Evolutionary conservation across 2,888 invertebrate genomes (phyloP).

Genomic region (Ormyrus nitidulus): DNA sequence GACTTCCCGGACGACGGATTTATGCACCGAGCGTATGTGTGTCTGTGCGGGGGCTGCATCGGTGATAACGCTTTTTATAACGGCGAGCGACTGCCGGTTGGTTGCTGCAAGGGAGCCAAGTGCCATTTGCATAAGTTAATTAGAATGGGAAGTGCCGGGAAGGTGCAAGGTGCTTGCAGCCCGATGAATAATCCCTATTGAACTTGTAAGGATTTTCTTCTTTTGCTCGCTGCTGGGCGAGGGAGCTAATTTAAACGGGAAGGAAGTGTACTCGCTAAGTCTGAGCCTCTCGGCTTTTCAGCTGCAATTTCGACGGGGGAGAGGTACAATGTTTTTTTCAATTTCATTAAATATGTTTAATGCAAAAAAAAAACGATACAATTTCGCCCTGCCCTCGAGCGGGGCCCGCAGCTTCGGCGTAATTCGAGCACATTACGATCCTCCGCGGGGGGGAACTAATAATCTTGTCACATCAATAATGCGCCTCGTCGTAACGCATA

Average conservation of each 20-base stretch:
- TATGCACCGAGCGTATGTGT: neutral
- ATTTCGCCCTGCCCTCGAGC: no score
- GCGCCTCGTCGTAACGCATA: constrained; percentile 4
- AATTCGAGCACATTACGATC: constrained; percentile 14
- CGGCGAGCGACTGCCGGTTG: no score
- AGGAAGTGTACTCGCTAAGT: no score
- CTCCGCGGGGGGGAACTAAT: constrained; percentile 25
- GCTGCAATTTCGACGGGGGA: no score
- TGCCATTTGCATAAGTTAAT: constrained; percentile 41
- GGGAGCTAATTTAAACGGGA: no score
- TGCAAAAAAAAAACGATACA: neutral
- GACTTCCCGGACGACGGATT: neutral
- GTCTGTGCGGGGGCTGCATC: neutral
- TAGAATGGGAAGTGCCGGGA: neutral
- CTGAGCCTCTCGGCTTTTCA: no score
- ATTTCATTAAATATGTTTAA: no score
- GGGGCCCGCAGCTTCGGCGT: neutral
- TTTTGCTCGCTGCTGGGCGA: no score
- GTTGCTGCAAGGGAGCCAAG: no score
- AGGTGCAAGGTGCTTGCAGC: neutral
- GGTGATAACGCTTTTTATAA: no score
- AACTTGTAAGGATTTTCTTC: constrained; percentile 44
- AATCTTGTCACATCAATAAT: constrained; percentile 53
- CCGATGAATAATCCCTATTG: constrained; percentile 24
- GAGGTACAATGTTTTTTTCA: no score